Evolutionary conservation across 2,888 invertebrate genomes (phyloP), one percentile per base, ranked within the genome.

Genomic region (Pyrgus malvae): DNA sequence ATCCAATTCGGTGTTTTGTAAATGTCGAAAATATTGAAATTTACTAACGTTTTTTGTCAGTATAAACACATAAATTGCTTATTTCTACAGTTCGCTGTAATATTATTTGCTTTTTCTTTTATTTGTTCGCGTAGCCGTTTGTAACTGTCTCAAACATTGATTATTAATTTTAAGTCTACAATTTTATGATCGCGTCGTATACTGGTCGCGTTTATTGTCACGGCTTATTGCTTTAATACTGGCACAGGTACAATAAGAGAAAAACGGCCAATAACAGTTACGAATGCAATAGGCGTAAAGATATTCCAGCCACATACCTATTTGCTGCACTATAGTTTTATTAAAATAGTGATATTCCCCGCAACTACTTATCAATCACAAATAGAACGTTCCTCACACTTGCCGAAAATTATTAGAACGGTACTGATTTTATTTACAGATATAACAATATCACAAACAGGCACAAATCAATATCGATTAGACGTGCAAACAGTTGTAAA

Each of bases 261-360:
- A 67, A 65, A 69, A 64, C 63, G 62, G 66, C 68, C 64, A 74
- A 77, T 80, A 77, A 80, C 77, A 73, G 67, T 48, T 69, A 67
- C 64, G 67, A 72, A 68, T 62, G 69, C 66, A 76, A 74, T 70
- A 70, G 66, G 68, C 73, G 69, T 76, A 69, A 73, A 77, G 69
- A 76, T 76, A 76, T 74, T 69, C 61, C 61, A 62, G 55, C 55
- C 54, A 48, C 57, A 56, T 62, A 48, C 57, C 55, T 62, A 63
- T 64, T 62, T 62, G 62, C 66, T 60, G 55, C 54, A 49, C 14
- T 25, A 16, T 11, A 16, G 19, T 27, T 17, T 27, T 27, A 4
- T 48, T 38, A 8, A 38, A 38, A 38, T 19, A 38, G 11, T n/a
- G 23, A 37, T 48, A 53, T 48, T 44, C 25, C 35, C 45, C 40